Evolutionary conservation across 2,113 vertebrate genomes (phyloP), one percentile per base, ranked within the genome.

Genomic region (Columba janthina): DNA sequence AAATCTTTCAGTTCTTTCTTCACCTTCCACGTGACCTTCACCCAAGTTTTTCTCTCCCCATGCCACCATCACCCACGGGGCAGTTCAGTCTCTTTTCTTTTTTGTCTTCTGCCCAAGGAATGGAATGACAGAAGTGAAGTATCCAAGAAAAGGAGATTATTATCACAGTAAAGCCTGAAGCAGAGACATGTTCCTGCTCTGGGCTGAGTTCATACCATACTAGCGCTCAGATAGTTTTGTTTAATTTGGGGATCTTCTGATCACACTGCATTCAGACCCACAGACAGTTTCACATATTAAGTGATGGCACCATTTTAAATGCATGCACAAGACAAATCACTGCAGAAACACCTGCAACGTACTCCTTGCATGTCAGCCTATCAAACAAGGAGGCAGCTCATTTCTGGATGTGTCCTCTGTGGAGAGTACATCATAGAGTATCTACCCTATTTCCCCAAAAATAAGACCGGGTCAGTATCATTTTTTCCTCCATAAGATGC

Each of bases 181-280:
- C 29, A 53, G 67, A 86, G 42, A 21, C 15, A 21, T 40, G 15
- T 66, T 82, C n/a, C 82, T 86, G 46, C 34, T 82, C 57, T 36
- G 31, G 38, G 36, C 32, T 60, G 25, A 16, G 31, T 61, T 61
- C 15, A 16, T 65, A 32, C 25, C 19, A 29, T 14, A 28, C 44
- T 16, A 53, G 50, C 1, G 0, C 15, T 32, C 4, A 3, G 22
- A 36, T 22, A 25, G 9, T 3, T 61, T 42, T 29, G 38, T 60
- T 60, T 48, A 21, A 42, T 71, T 76, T 60, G 38, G 8, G 54
- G 10, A 17, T 81, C 20, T 29, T 36, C 26, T 44, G 18, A 42
- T 12, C 7, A 13, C 44, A 54, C 44, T 48, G 21, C 77, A 21
- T 32, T 57, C 60, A 82, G 60, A 44, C 26, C 51, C 18, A 46